phyloP scores from a whole-genome alignment of 1,140 invertebrate species.

The Euura lappo region DNA sequence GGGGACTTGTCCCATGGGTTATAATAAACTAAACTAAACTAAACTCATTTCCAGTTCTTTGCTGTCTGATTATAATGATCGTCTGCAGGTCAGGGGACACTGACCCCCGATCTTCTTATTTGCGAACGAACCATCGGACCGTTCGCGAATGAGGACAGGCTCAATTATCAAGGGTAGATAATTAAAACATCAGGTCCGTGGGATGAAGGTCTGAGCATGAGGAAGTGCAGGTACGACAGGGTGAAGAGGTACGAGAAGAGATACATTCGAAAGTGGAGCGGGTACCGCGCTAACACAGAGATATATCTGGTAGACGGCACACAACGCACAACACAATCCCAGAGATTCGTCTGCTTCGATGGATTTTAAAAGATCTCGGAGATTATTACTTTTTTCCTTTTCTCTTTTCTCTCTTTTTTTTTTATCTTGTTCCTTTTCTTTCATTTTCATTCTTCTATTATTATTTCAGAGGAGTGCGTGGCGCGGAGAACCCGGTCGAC shows the following conservation, averaged over 20 bases:
- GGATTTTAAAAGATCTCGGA: constrained; percentile 62
- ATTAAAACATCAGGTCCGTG: too few species aligned
- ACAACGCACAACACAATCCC: constrained; percentile 56
- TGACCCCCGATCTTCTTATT: too few species aligned
- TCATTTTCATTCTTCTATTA: constrained; percentile 55
- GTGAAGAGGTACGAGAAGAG: not conserved
- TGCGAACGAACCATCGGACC: too few species aligned
- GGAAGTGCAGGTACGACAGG: too few species aligned
- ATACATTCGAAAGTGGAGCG: not conserved
- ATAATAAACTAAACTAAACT: too few species aligned
- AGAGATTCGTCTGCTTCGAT: constrained; percentile 58
- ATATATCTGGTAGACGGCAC: constrained; percentile 14
- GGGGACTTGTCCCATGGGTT: too few species aligned
- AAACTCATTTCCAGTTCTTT: too few species aligned
- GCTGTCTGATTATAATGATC: too few species aligned
- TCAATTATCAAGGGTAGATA: too few species aligned
- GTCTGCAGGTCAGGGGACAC: too few species aligned
- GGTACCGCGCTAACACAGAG: not conserved
- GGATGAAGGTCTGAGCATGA: too few species aligned
- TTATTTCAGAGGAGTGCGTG: constrained; percentile 49
- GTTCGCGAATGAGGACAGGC: too few species aligned
- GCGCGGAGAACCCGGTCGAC: constrained; percentile 14
- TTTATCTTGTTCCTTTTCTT: constrained; percentile 23
- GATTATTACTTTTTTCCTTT: constrained; percentile 58
- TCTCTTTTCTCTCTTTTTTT: constrained; percentile 26